phyloP scores from a whole-genome alignment of 1,140 invertebrate genomes.

The Danaus melanippus region DNA sequence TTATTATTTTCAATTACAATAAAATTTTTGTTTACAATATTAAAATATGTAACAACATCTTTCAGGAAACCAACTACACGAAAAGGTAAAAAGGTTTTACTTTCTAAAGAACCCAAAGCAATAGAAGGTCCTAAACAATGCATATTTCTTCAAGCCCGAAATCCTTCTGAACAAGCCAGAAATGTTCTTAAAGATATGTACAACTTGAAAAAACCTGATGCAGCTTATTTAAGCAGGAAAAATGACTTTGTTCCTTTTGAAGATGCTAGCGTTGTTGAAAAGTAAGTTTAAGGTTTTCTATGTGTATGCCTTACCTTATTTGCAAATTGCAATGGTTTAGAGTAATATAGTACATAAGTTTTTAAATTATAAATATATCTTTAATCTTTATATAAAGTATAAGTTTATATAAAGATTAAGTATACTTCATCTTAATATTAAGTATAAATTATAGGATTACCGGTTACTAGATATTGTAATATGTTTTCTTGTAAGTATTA shows the following conservation, averaged over 20 bases:
- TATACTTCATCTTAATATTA: too few relatives aligned
- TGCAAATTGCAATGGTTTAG: too few relatives aligned
- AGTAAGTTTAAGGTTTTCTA: slow-evolving; percentile 53
- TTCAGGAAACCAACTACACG: slow-evolving; percentile 90
- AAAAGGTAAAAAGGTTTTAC: slow-evolving; percentile 87
- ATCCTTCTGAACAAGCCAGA: slow-evolving; percentile 83
- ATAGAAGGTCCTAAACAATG: slow-evolving; percentile 91
- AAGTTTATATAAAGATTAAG: too few relatives aligned
- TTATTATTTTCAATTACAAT: neutral
- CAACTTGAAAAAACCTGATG: slow-evolving; percentile 88
- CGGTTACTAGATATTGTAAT: too few relatives aligned
- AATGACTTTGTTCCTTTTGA: slow-evolving; percentile 92
- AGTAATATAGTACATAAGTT: too few relatives aligned
- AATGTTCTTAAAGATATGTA: slow-evolving; percentile 91
- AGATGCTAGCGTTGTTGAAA: slow-evolving; percentile 86
- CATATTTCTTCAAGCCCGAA: slow-evolving; percentile 89
- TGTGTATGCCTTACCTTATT: neutral
- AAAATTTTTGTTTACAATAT: neutral
- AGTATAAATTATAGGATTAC: too few relatives aligned
- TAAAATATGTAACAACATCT: slow-evolving; percentile 13
- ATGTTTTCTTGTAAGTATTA: too few relatives aligned
- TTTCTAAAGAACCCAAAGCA: slow-evolving; percentile 88
- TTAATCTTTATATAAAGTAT: too few relatives aligned
- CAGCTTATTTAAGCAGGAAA: slow-evolving; percentile 82
- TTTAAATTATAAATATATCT: too few relatives aligned